Evolutionary conservation across 2,888 invertebrate genomes (phyloP).

Genomic region (Drosophila anomalata): DNA sequence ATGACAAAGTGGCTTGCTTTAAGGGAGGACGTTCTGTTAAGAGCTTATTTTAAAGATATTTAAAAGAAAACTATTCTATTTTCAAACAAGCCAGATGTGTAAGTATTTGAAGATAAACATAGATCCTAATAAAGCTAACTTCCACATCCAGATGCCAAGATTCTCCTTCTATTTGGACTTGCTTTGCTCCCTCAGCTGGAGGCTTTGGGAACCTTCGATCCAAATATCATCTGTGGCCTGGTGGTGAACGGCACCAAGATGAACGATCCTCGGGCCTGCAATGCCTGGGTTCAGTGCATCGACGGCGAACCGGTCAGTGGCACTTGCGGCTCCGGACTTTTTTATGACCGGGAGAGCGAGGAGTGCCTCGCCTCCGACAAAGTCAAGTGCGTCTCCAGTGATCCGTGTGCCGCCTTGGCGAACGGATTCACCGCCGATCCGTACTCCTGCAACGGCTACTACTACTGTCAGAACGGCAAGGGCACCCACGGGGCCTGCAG

Average conservation of each 20-base stretch:
- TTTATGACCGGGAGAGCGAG: slow-evolving; percentile 66
- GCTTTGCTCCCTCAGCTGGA: not conserved
- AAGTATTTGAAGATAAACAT: not conserved
- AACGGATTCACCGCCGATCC: slow-evolving; percentile 78
- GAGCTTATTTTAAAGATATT: not conserved
- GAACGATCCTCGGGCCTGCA: slow-evolving; percentile 78
- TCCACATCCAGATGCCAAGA: not conserved
- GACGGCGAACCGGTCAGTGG: slow-evolving; percentile 63
- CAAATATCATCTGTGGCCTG: slow-evolving; percentile 62
- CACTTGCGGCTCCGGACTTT: slow-evolving; percentile 62
- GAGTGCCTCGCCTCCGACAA: slow-evolving; percentile 58
- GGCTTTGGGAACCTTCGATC: slow-evolving; percentile 57
- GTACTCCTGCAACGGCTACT: slow-evolving; percentile 76
- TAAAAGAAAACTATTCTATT: not conserved
- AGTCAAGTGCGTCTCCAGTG: slow-evolving; percentile 70
- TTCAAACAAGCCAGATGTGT: not conserved
- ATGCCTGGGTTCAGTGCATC: slow-evolving; percentile 73
- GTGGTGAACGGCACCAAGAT: slow-evolving; percentile 73
- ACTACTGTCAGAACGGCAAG: slow-evolving; percentile 71
- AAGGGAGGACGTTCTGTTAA: slow-evolving; percentile 22
- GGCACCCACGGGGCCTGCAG: slow-evolving; percentile 66
- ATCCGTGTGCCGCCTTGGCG: slow-evolving; percentile 65
- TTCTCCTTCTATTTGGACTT: slow-evolving; percentile 1
- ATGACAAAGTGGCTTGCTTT: not conserved
- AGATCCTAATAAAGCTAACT: not conserved